Conservation (phyloP, 2,797 vertebrate genomes). For the Poeciliopsis presidionis region DNA sequence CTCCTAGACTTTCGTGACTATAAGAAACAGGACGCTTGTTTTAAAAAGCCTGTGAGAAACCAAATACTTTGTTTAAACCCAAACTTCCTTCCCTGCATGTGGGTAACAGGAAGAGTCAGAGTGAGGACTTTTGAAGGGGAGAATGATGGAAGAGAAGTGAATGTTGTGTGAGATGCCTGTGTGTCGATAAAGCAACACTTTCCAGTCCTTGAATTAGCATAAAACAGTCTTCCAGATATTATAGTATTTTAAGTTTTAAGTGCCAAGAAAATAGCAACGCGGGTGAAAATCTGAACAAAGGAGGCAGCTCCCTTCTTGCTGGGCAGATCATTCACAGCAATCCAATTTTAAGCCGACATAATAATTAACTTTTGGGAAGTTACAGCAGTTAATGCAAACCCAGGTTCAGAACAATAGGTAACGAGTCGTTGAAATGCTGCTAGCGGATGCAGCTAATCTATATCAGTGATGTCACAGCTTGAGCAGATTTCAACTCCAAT, state of each 20-base stretch:
- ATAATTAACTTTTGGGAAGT: constrained; percentile 8
- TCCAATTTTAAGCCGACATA: constrained; percentile 1
- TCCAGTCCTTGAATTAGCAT: not conserved
- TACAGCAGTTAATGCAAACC: constrained; percentile 2
- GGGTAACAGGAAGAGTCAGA: constrained; percentile 19
- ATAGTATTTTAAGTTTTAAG: not conserved
- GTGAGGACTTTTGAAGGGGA: constrained; percentile 10
- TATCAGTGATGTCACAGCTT: not conserved
- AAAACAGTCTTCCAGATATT: not conserved
- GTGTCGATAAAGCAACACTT: not conserved
- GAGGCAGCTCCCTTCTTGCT: not conserved
- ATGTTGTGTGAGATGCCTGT: not conserved
- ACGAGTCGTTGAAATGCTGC: not conserved
- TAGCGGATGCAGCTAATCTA: not conserved
- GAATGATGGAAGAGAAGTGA: not conserved
- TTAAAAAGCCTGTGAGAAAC: constrained; percentile 18
- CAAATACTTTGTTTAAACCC: constrained; percentile 21
- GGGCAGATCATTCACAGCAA: constrained; percentile 2
- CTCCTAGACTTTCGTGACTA: constrained; percentile 5
- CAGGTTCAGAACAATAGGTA: not conserved
- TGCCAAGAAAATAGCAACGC: not conserved
- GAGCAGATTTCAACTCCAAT: not conserved
- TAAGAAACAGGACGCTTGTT: constrained; percentile 13
- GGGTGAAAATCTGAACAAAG: not conserved
- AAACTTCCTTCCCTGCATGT: constrained; percentile 43